Evolutionary conservation across 2,888 invertebrate genomes (phyloP).

Genomic region (Drosophila fulvimacula): DNA sequence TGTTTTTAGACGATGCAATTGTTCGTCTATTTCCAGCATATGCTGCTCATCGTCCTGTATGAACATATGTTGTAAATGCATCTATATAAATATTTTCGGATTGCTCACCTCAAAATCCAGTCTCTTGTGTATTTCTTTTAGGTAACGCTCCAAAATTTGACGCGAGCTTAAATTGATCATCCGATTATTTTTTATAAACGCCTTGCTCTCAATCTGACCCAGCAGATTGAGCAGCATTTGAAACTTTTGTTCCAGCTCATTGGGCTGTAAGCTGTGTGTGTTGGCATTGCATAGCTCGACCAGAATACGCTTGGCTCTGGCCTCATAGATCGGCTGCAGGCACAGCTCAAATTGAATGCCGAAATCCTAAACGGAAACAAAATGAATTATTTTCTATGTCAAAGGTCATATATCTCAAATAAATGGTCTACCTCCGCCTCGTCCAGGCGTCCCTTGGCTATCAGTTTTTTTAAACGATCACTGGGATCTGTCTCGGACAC

Average conservation of each 20-base stretch:
- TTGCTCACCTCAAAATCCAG: conserved; percentile 77
- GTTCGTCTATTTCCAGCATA: conserved; percentile 82
- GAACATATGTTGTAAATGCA: background rate
- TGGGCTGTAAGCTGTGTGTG: conserved; percentile 53
- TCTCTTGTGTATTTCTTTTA: conserved; percentile 79
- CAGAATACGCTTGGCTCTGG: conserved; percentile 81
- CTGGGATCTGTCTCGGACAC: conserved; percentile 84
- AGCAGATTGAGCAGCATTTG: conserved; percentile 69
- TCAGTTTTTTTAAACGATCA: conserved; percentile 83
- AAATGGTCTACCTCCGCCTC: conserved; percentile 82
- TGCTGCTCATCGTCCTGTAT: conserved; percentile 78
- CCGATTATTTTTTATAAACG: conserved; percentile 81
- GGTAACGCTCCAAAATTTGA: conserved; percentile 72
- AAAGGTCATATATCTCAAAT: background rate
- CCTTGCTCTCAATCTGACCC: conserved; percentile 76
- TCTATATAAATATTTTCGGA: background rate
- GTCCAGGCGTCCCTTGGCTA: conserved; percentile 83
- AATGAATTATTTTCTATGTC: background rate
- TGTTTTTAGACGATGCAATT: conserved; percentile 83
- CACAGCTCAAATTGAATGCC: conserved; percentile 83
- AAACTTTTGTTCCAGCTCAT: conserved; percentile 70
- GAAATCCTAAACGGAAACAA: conserved; percentile 72
- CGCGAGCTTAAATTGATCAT: conserved; percentile 81
- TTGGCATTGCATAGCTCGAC: conserved; percentile 70
- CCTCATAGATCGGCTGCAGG: conserved; percentile 83